Evolutionary conservation across 2,113 vertebrate species (phyloP).

Genomic region (Cyprinodon variegatus): DNA sequence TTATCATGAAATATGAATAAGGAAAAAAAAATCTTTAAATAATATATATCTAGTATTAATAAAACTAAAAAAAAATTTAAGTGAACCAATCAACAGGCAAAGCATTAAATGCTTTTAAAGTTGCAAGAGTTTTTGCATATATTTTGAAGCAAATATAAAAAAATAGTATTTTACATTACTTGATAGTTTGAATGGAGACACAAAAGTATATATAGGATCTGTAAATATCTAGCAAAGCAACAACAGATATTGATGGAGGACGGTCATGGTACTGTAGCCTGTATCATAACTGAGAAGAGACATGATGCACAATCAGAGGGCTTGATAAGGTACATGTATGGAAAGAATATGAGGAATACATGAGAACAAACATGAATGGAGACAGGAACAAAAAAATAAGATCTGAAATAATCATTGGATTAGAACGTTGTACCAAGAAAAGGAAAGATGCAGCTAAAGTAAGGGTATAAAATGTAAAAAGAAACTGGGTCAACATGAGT

Average conservation of each 20-base stretch:
- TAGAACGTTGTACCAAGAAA: not conserved
- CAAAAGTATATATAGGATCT: not conserved
- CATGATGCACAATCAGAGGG: not conserved
- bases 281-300: not conserved
- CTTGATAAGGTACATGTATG: not conserved
- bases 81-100: not conserved
- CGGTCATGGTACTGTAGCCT: not conserved
- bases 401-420: not conserved
- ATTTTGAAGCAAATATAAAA: not conserved
- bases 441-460: not conserved
- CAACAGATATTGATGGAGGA: not conserved
- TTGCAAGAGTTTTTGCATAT: not conserved
- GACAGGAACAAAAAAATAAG: not conserved
- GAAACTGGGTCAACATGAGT: not conserved
- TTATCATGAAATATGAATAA: not conserved
- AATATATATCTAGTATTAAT: not conserved
- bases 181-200: not conserved
- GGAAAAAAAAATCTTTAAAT: not conserved
- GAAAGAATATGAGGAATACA: not conserved
- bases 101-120: not conserved
- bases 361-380: not conserved
- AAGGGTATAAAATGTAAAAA: not conserved
- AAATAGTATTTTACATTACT: not conserved
- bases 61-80: not conserved
- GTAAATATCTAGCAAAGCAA: not conserved